A percentile compares a stretch with the other conserved stretches of the same genome.
Conservation (phyloP, 2,113 vertebrate genomes). For the Mesocricetus auratus region DNA sequence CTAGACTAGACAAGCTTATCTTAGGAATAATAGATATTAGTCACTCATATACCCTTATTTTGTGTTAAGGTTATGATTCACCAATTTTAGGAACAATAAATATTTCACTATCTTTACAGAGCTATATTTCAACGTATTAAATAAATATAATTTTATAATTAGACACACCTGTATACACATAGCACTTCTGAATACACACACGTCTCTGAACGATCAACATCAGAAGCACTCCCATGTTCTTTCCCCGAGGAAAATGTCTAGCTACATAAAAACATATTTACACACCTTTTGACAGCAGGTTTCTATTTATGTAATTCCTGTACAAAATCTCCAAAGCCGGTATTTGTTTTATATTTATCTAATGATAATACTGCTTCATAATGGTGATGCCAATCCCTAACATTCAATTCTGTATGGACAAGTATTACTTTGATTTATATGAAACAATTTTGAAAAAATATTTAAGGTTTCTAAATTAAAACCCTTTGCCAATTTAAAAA, state of each 20-base stretch:
- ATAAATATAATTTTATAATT: constrained; percentile 11
- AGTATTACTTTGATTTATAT: constrained; percentile 43
- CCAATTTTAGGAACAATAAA: background rate
- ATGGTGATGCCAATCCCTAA: background rate
- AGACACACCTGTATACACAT: background rate
- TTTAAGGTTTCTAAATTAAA: constrained; percentile 63
- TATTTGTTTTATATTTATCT: constrained; percentile 38
- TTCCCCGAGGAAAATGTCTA: background rate
- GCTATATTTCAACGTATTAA: background rate
- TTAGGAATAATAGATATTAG: background rate
- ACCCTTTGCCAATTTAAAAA: constrained; percentile 77
- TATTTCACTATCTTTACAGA: background rate
- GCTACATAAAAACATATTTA: constrained; percentile 9
- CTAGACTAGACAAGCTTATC: background rate
- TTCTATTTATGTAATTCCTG: constrained; percentile 9
- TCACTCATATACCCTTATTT: background rate
- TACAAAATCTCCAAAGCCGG: constrained; percentile 38
- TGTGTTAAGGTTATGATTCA: background rate
- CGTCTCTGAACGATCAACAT: background rate
- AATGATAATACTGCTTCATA: constrained; percentile 32
- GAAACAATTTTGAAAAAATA: constrained; percentile 34
- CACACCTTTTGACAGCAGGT: background rate
- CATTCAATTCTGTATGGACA: constrained; percentile 11
- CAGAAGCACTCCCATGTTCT: background rate
- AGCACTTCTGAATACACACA: background rate